These are phyloP conservation scores for Urocitellus parryii DNA, from an alignment of 2,113 vertebrate genomes.

Conservation along the genomic window DNA sequence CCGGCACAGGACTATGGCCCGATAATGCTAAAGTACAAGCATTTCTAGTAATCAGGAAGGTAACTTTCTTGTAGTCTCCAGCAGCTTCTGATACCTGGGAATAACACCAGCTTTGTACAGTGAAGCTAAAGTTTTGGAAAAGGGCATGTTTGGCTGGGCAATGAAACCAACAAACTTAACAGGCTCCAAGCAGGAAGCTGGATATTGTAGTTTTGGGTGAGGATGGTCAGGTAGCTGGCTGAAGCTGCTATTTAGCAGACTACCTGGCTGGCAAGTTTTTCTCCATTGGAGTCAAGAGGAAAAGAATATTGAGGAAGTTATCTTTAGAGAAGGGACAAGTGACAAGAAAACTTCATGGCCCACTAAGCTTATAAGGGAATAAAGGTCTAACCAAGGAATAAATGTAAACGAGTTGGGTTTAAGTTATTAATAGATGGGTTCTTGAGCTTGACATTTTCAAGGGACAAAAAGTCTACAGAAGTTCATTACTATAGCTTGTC, in stretches of 20 bases:
- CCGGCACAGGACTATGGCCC: neutral
- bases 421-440: neutral
- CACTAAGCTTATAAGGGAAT: neutral
- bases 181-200: neutral
- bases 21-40: neutral
- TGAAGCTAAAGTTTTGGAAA: neutral
- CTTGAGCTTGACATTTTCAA: neutral
- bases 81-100: neutral
- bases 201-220: neutral
- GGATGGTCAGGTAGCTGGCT: neutral
- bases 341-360: neutral
- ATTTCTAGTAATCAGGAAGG: neutral
- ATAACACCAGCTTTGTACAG: neutral
- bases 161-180: neutral
- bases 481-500: neutral
- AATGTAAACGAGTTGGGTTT: neutral
- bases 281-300: neutral
- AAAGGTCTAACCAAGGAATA: neutral
- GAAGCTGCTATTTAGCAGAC: neutral
- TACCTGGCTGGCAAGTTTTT: neutral
- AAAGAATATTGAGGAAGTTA: neutral
- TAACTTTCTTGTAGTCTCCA: neutral
- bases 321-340: neutral
- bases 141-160: neutral
- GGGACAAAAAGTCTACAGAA: neutral